Base-by-base conservation (phyloP, 2,888 invertebrate genomes). In the Clivina fossor region DNA sequence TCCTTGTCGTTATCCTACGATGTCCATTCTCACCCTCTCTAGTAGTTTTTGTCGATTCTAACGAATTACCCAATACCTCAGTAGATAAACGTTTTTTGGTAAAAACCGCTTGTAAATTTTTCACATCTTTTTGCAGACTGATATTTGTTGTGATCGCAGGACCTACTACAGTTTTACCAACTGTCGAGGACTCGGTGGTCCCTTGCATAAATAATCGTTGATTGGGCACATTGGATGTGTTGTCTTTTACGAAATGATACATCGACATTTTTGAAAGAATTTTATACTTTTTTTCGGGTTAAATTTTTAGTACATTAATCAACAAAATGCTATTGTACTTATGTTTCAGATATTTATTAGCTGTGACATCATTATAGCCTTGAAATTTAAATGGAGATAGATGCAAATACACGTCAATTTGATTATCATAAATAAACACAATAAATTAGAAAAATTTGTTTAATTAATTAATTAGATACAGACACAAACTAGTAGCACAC, bases 41-140 rank as follows among this genome's bases (percentile, higher is more conserved):
- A 71, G 88, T 88, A 67, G 89, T 86, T 76, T 90, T 88, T 60
- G 87, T 88, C 66, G 90, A 87, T 75, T 91, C 90, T 70, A 89
- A 78, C 60, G 90, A 89, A 70, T 88, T 88, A 68, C 90, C 91
- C 67, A 90, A 78, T 71, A 91, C 86, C 78, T 90, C 90, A 66
- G 91, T 90, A 69, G 89, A 86, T 69, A 91, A 76, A 64, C 86
- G 81, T 69, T 90, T 87, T 73, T 88, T 88, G 66, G 90, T 90
- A 68, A 87, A 85, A 71, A 91, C 83, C 70, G 88, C 86, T 74
- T 87, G 86, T 68, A 90, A 78, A 68, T 77, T 78, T 72, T 82
- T 76, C 59, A 78, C 71, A 59, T 77, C 53, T 49, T 56, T 40
- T 60, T 63, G 58, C 30, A 67, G 58, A 26, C 68, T 65, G 18